Evolutionary conservation across 2,797 vertebrate species (phyloP), one percentile per base, ranked within the genome.

Genomic region (Sebastes reedi): DNA sequence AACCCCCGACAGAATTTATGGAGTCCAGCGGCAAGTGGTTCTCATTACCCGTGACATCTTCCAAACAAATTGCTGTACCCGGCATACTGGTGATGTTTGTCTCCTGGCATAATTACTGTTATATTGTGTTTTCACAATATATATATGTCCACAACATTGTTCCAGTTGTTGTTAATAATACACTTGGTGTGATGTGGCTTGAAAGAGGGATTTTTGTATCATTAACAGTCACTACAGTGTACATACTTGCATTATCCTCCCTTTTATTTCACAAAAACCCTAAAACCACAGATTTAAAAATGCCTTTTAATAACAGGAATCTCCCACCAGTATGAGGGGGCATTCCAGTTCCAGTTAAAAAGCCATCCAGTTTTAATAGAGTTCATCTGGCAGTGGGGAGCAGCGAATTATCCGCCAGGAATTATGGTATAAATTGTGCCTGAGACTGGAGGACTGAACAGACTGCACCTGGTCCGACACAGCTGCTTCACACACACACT

Each of bases 11-110:
- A 93, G 76, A 90, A 94, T 93, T 88, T 86, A 93, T 92, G 78
- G 90, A 96, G 96, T 96, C 93, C 88, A 91, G 92, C 89, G 91
- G 92, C 96, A 96, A 97, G 95, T 97, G 97, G 95, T 98, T 97
- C 95, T 96, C 94, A 96, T 98, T 98, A 97, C 93, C 94, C 94
- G 94, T 96, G 96, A 97, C 96, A 96, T 97, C 95, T 95, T 95
- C 90, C 89, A 95, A 96, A 97, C 96, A 97, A 97, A 98, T 97
- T 94, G 94, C 93, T 92, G 93, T 77, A 87, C 91, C 95, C 79
- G 93, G 90, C 94, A 92, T 93, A 67, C 75, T 79, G 78, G 60
- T 69, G 75, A 67, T 84, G 72, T 82, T 54, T 75, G 82, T 86
- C 79, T 90, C 82, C 76, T 79, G 85, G 81, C 64, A 82, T 91